A percentile compares a stretch with the other conserved stretches of the same genome.
Evolutionary conservation across 2,113 vertebrate species (phyloP).

Genomic region (Pholis gunnellus): DNA sequence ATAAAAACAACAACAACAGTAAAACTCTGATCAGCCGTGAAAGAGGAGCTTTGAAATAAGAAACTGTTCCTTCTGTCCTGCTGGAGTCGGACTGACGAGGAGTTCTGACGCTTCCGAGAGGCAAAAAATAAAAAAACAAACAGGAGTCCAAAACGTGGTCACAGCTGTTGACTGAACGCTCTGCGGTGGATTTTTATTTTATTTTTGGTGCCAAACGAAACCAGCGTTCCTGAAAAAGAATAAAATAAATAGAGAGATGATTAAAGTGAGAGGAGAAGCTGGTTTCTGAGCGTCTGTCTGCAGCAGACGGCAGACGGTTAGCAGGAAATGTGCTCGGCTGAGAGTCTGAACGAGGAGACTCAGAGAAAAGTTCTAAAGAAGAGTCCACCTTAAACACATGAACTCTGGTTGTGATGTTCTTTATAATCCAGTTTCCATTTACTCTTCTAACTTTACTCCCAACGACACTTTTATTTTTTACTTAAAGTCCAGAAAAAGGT

Average conservation of each 20-base stretch:
- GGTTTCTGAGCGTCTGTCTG: conserved; percentile 49
- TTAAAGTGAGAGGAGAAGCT: conserved; percentile 21
- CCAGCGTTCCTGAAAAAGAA: conserved; percentile 5
- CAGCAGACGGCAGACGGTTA: conserved; percentile 25
- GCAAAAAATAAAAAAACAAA: neutral
- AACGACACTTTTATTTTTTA: too few species aligned
- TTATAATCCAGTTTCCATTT: neutral
- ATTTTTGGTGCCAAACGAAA: conserved; percentile 51
- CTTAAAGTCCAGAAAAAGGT: neutral
- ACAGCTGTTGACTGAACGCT: conserved; percentile 43
- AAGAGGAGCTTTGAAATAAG: neutral
- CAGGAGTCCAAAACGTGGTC: neutral
- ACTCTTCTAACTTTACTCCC: neutral
- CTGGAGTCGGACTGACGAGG: conserved; percentile 12
- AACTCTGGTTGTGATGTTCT: neutral
- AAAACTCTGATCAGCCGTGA: conserved; percentile 2
- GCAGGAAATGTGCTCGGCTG: conserved; percentile 25
- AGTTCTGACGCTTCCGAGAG: neutral
- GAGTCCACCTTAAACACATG: neutral
- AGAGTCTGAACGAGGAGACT: neutral
- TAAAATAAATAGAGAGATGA: neutral
- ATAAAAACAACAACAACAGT: neutral
- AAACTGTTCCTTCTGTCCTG: conserved; percentile 10
- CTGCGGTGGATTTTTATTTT: neutral
- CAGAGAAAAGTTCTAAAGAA: conserved; percentile 5